Evolutionary conservation across 53 echinoderm and acorn worm species (phyloP), one percentile per base, ranked within the genome.

Genomic region (Arbacia lixula): DNA sequence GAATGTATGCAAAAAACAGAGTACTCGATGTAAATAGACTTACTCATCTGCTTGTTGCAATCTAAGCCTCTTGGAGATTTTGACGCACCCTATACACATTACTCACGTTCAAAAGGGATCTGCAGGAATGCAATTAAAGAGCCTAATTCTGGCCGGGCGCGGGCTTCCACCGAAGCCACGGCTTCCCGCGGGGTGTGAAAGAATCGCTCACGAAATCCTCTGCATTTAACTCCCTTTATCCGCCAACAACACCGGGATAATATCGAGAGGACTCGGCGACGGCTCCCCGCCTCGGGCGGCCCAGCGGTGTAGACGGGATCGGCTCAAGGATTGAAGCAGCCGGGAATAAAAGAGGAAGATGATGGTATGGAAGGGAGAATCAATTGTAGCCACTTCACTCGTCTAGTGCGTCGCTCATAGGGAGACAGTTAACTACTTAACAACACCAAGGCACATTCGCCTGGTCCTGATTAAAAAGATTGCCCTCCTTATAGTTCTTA

Each of bases 181-280:
- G 69, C 9, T 35, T 69, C 69, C 69, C 69, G 69, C 43, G 43
- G 69, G 69, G 69, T 69, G 69, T 69, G 69, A 69, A 69, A 19
- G 36, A 25, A 8, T 46, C 14, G 25, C 14, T 42, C 26, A 28
- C 30, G 12, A 31, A 24, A 69, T 29, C 28, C 28, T 17, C 42
- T 26, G 69, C 43, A 22, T 43, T 69, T 28, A 62, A 69, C 69
- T 41, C 69, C 43, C 36, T 41, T 24, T 69, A 69, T 69, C 69
- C 69, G 12, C 39, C 67, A 67, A 12, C 69, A 69, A 66, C 66
- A 29, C 42, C 39, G n/a, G 38, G 3, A 39, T 25, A 37, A 63
- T 37, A 67, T 39, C 67, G 29, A 36, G 19, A 43, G 36, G 69
- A 29, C 28, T 69, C 43, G 43, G 6, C 41, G 43, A 42, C 69